phyloP scores from a whole-genome alignment of 1,140 invertebrate species.

The Brachionus koreanus region DNA sequence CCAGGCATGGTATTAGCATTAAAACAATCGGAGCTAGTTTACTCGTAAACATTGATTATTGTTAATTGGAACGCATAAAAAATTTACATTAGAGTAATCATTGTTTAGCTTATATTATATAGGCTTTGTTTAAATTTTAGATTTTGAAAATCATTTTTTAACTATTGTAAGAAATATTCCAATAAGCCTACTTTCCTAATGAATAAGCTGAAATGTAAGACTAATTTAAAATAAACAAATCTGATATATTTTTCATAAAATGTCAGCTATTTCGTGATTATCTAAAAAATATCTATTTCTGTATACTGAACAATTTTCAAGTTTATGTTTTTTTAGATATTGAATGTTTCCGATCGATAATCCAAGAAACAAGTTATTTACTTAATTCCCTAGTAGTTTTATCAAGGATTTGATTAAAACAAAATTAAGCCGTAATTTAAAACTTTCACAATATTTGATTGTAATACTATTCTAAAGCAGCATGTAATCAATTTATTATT shows the following conservation, averaged over 20 bases:
- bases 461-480: not conserved
- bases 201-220: not conserved
- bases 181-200: not conserved
- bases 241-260: not conserved
- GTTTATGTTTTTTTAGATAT: not conserved
- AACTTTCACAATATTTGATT: not conserved
- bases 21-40: not conserved
- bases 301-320: not conserved
- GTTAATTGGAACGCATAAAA: too few relatives aligned
- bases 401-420: not conserved
- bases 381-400: not conserved
- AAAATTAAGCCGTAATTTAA: not conserved
- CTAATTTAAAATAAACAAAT: not conserved
- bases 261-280: not conserved
- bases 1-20: not conserved
- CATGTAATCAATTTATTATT: slow-evolving; percentile 10
- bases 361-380: not conserved
- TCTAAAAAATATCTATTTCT: not conserved
- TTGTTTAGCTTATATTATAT: too few relatives aligned
- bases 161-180: too few relatives aligned
- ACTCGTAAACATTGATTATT: not conserved
- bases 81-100: too few relatives aligned
- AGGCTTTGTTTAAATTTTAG: too few relatives aligned
- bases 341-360: slow-evolving; percentile 6
- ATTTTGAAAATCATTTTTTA: too few relatives aligned